Evolutionary conservation across 53 echinoderm and acorn worm genomes (phyloP).

Genomic region (Mesocentrotus franciscanus): DNA sequence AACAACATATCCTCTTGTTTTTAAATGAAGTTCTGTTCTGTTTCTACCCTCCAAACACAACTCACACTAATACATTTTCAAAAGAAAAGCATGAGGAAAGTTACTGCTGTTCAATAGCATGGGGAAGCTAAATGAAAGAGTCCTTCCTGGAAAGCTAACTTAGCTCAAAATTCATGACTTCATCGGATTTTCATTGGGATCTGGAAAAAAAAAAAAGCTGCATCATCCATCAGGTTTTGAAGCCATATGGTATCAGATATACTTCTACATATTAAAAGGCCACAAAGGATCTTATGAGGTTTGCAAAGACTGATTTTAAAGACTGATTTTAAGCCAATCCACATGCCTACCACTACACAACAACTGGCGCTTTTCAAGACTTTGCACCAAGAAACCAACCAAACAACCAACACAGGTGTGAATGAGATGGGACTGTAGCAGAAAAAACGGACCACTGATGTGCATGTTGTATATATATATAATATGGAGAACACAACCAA

Average conservation of each 20-base stretch:
- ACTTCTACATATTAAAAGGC: not conserved
- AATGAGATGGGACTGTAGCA: slow-evolving; percentile 39
- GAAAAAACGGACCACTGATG: not conserved
- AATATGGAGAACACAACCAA: not conserved
- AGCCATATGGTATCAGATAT: not conserved
- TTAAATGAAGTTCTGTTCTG: too few relatives aligned
- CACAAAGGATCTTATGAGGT: not conserved
- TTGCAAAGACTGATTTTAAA: slow-evolving; percentile 13
- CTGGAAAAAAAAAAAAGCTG: not conserved
- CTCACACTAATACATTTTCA: not conserved
- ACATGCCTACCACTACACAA: slow-evolving; percentile 3
- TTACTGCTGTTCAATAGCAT: not conserved
- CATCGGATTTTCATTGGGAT: not conserved
- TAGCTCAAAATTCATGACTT: not conserved
- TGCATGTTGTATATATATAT: slow-evolving; percentile 13
- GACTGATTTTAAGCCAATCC: not conserved
- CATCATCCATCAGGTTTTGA: not conserved
- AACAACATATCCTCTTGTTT: not conserved
- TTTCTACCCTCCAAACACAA: not conserved
- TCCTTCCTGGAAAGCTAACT: not conserved
- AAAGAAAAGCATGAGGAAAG: too few relatives aligned
- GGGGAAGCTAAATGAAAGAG: not conserved
- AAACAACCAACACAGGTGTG: slow-evolving; percentile 29
- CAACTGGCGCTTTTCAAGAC: slow-evolving; percentile 16
- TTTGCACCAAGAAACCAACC: slow-evolving; percentile 14